phyloP scores from a whole-genome alignment of 2,888 invertebrate genomes.

The Caenorhabditis wallacei region DNA sequence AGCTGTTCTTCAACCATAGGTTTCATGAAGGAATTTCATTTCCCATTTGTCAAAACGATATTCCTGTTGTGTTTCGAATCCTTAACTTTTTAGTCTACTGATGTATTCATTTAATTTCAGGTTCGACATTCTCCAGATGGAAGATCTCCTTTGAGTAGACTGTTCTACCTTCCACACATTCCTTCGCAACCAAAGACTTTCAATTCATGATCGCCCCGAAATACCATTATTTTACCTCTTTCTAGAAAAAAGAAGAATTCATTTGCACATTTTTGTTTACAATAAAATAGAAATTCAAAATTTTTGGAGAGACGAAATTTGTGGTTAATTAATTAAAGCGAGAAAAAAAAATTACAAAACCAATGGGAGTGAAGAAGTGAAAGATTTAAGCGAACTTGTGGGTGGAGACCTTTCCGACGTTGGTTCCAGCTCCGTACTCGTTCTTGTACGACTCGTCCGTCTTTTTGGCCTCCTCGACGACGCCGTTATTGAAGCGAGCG shows the following conservation, averaged over 20 bases:
- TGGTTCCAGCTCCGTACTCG: conserved; percentile 64
- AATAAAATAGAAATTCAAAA: neutral
- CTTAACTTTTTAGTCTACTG: neutral
- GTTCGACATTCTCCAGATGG: conserved; percentile 64
- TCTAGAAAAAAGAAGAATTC: neutral
- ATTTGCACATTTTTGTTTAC: conserved; percentile 9
- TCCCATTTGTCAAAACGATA: no score
- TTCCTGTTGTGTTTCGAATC: no score
- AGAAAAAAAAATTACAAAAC: neutral
- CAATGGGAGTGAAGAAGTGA: neutral
- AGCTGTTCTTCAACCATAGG: no score
- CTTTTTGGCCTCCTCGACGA: conserved; percentile 57
- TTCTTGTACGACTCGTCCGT: conserved; percentile 61
- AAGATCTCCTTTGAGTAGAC: conserved; percentile 49
- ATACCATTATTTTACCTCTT: no score
- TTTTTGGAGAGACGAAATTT: neutral
- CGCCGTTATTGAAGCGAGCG: conserved; percentile 70
- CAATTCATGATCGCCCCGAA: conserved; percentile 9
- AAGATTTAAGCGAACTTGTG: conserved; percentile 53
- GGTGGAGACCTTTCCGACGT: conserved; percentile 62
- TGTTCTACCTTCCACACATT: conserved; percentile 59
- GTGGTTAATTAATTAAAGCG: conserved; percentile 4
- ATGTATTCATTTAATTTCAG: conserved; percentile 34
- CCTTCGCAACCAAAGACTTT: conserved; percentile 12
- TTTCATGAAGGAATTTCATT: no score